These are phyloP conservation scores for Thymelicus acteon DNA, from an alignment of 2,888 invertebrate species.

Conservation along the genomic window DNA sequence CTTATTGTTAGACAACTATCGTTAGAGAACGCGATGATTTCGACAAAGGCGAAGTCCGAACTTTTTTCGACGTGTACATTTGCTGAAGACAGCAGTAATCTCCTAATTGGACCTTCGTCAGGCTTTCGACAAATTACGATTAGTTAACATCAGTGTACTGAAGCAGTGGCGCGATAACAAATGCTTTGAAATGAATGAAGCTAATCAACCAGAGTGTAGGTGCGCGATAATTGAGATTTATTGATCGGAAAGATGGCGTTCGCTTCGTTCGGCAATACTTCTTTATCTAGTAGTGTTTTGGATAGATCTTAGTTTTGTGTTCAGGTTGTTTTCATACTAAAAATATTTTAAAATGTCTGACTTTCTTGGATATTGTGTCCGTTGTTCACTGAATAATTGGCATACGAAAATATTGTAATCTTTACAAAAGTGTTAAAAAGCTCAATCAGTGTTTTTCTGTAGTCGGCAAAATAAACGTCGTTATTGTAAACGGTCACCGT, in stretches of 20 bases:
- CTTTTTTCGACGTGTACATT: constrained; percentile 7
- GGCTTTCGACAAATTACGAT: constrained; percentile 29
- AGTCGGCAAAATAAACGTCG: no score
- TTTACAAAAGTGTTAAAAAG: no score
- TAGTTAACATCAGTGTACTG: constrained; percentile 10
- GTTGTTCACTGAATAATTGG: no score
- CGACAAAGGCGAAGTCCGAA: constrained; percentile 11
- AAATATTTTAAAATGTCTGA: no score
- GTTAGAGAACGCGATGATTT: constrained; percentile 16
- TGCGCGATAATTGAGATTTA: constrained; percentile 22
- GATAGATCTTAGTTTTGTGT: not conserved
- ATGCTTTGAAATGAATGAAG: constrained; percentile 10
- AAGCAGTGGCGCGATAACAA: constrained; percentile 9
- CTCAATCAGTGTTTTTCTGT: no score
- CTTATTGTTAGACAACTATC: constrained; percentile 4
- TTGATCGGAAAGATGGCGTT: not conserved
- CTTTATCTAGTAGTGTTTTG: not conserved
- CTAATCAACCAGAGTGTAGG: constrained; percentile 14
- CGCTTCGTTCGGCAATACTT: not conserved
- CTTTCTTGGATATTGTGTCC: no score
- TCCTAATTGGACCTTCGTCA: constrained; percentile 28
- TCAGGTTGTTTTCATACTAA: no score
- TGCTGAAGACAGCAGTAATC: constrained; percentile 18
- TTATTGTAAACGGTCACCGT: no score
- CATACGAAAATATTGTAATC: no score